Conservation (phyloP, 2,888 invertebrate genomes). For the Cantharis nigra region DNA sequence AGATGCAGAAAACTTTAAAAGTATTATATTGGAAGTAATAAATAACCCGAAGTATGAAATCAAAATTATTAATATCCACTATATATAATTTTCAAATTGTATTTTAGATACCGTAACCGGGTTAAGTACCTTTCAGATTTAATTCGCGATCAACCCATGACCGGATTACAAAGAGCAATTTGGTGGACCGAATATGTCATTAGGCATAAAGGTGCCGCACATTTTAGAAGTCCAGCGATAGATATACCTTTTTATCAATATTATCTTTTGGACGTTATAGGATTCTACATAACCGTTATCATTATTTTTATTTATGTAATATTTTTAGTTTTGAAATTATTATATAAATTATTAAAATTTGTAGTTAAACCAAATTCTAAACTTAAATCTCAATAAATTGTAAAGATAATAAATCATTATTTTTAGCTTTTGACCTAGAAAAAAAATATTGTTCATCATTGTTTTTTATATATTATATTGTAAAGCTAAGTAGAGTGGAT, state of each 20-base stretch:
- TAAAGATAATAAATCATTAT: too few species aligned
- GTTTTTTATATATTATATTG: too few species aligned
- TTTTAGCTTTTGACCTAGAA: too few species aligned
- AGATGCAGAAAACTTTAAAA: neutral
- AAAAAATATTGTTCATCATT: too few species aligned
- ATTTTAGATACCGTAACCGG: neutral
- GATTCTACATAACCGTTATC: neutral
- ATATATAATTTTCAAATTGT: neutral
- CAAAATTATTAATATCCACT: neutral
- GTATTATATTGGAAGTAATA: neutral
- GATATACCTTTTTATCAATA: neutral
- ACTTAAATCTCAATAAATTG: neutral
- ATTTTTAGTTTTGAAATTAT: neutral
- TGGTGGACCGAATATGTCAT: neutral
- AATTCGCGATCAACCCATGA: neutral
- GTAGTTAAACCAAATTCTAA: neutral
- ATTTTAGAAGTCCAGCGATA: neutral
- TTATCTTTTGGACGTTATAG: neutral
- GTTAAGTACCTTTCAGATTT: neutral
- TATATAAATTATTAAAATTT: neutral
- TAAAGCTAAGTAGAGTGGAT: too few species aligned
- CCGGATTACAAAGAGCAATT: neutral
- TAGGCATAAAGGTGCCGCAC: neutral
- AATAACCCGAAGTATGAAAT: neutral
- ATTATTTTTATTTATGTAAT: neutral